Conservation (phyloP, 1,140 invertebrate species). For the Brachionus asplanchnoidis region DNA sequence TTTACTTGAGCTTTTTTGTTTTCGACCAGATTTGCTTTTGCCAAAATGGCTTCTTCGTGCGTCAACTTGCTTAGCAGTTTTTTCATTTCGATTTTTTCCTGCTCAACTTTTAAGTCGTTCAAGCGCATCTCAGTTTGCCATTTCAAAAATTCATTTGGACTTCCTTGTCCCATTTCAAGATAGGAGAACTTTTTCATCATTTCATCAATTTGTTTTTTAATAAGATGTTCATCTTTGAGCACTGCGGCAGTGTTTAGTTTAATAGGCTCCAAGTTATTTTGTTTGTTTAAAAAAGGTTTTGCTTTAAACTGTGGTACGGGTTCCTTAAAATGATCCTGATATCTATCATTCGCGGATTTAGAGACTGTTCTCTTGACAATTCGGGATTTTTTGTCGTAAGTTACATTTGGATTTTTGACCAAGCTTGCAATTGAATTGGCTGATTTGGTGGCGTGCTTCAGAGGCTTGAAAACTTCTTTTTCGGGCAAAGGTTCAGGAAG, state of each 20-base stretch:
- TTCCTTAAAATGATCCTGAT: not conserved
- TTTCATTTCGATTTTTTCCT: conserved; percentile 51
- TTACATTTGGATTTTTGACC: not conserved
- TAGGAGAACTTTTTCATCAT: conserved; percentile 30
- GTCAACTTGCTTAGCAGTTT: conserved; percentile 54
- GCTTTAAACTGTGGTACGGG: not conserved
- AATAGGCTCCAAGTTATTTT: conserved; percentile 51
- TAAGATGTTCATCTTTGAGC: conserved; percentile 54
- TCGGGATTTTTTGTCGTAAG: conserved; percentile 6
- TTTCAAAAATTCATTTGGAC: conserved; percentile 51
- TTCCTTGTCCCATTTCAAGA: conserved; percentile 52
- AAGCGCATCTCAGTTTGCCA: conserved; percentile 55
- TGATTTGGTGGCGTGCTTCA: not conserved
- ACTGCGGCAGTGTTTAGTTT: conserved; percentile 56
- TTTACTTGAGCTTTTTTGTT: conserved; percentile 52
- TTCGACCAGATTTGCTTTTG: conserved; percentile 49
- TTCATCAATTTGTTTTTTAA: conserved; percentile 52
- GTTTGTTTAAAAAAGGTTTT: conserved; percentile 19
- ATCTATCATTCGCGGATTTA: not conserved
- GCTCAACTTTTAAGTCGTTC: conserved; percentile 50
- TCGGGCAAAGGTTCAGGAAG: conserved; percentile 16
- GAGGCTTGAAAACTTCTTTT: not conserved
- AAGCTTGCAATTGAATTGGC: not conserved
- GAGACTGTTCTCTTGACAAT: not conserved
- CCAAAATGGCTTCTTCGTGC: conserved; percentile 57